Base-by-base conservation (phyloP, 2,113 vertebrate species). In the Pachyramphus minor region DNA sequence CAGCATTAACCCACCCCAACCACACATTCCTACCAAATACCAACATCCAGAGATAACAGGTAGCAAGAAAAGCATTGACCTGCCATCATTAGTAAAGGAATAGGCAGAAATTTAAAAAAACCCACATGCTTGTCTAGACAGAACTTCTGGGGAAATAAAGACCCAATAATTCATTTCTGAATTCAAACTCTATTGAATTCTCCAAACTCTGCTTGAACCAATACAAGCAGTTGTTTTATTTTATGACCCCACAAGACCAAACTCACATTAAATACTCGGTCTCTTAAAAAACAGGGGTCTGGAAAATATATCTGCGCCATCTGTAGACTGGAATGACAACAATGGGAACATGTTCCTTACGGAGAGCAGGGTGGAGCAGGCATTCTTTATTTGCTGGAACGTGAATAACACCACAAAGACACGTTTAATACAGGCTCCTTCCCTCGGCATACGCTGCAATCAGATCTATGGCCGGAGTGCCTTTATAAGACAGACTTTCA, bases 301-400 rank as follows among this genome's bases (percentile, higher is more conserved):
- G 87, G 93, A 95, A 95, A 93, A 89, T 39, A 19, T 67, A 87
- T 96, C 88, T 92, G 79, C 17, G 28, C 91, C 93, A 93, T 96
- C 87, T 92, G 93, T 59, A 77, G 95, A 67, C 76, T 95, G 95
- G 96, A 95, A 97, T 94, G 93, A 80, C 95, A 97, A 95, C 95
- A 97, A 96, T 96, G 95, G 73, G 93, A 96, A 84, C 90, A 84
- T 18, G 92, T 68, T 96, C 21, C 9, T 84, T 75, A 64, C 42
- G 12, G 52, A 90, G 93, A 78, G 76, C 85, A 87, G 93, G 96
- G 96, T 94, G 96, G 96, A 96, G 93, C 80, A 90, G 88, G 66
- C 93, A 84, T 86, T 93, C 95, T 80, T 77, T 71, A 76, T 94
- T 89, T 55, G 76, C 12, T 95, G 95, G 93, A 94, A 96, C 47